phyloP scores from a whole-genome alignment of 1,140 invertebrate genomes.

The Diabrotica virgifera region DNA sequence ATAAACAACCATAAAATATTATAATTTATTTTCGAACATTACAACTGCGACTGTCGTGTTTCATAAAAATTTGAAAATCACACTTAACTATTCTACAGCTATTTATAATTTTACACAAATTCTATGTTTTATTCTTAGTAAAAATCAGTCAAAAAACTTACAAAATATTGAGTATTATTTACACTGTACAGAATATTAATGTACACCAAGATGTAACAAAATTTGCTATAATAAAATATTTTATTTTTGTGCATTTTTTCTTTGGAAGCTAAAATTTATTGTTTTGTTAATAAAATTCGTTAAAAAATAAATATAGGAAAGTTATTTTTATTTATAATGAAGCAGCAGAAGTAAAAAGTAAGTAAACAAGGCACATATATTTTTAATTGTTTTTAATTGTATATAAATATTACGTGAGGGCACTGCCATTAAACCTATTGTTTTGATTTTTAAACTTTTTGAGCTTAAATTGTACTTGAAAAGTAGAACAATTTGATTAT shows the following conservation, averaged over 20 bases:
- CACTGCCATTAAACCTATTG: too few species aligned
- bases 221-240: conserved; percentile 5
- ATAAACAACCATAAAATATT: not conserved
- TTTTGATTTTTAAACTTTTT: too few species aligned
- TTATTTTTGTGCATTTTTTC: conserved; percentile 13
- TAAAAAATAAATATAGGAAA: not conserved
- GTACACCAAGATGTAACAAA: not conserved
- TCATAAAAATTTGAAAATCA: not conserved
- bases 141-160: conserved; percentile 13
- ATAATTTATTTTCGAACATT: not conserved
- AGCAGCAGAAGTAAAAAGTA: not conserved
- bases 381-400: not conserved
- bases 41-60: not conserved
- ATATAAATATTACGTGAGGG: not conserved
- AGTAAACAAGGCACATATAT: not conserved
- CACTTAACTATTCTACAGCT: not conserved
- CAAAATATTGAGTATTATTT: conserved; percentile 12
- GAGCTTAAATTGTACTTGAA: too few species aligned
- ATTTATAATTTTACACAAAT: conserved; percentile 1
- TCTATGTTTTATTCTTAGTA: not conserved
- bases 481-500: too few species aligned
- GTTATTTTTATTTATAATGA: not conserved
- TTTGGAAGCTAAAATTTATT: conserved; percentile 8
- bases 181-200: conserved; percentile 13
- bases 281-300: not conserved